These are phyloP conservation scores for Dioctria rufipes DNA, from an alignment of 2,888 invertebrate genomes.

Conservation along the genomic window DNA sequence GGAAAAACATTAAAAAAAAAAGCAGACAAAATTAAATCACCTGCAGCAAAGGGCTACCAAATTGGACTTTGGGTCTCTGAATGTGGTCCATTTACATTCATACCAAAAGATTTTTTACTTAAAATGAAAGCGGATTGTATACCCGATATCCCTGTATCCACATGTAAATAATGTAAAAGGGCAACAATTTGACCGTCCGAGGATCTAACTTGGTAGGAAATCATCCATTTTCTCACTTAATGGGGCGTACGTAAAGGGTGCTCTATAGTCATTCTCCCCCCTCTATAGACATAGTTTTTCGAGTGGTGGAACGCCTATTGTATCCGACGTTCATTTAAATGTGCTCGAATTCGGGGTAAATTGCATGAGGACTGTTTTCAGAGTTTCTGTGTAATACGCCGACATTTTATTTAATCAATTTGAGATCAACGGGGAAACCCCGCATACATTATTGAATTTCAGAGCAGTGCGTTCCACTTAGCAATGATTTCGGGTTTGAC, in stretches of 20 bases:
- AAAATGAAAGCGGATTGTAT: slow-evolving; percentile 31
- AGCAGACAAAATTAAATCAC: slow-evolving; percentile 36
- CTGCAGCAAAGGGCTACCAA: slow-evolving; percentile 42
- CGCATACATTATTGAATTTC: slow-evolving; percentile 40
- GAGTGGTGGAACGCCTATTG: neutral
- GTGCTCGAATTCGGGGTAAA: slow-evolving; percentile 1
- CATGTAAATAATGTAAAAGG: slow-evolving; percentile 51
- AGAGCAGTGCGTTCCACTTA: slow-evolving; percentile 20
- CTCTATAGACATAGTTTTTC: slow-evolving; percentile 3
- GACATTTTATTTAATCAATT: slow-evolving; percentile 48
- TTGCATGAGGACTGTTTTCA: slow-evolving; percentile 17
- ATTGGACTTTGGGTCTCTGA: slow-evolving; percentile 8
- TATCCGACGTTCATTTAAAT: slow-evolving; percentile 26
- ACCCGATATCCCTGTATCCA: slow-evolving; percentile 41
- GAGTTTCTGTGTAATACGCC: neutral
- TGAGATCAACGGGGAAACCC: slow-evolving; percentile 33
- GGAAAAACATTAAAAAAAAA: neutral
- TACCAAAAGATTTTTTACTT: slow-evolving; percentile 33
- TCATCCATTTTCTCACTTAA: slow-evolving; percentile 50
- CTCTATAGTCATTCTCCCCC: slow-evolving; percentile 6
- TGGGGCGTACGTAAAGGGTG: slow-evolving; percentile 51
- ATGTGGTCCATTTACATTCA: slow-evolving; percentile 29
- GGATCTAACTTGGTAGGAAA: slow-evolving; percentile 44
- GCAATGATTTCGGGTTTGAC: slow-evolving; percentile 36
- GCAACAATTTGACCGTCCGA: slow-evolving; percentile 46